Conservation (phyloP, 2,113 vertebrate genomes). For the Oceanodroma tethys region DNA sequence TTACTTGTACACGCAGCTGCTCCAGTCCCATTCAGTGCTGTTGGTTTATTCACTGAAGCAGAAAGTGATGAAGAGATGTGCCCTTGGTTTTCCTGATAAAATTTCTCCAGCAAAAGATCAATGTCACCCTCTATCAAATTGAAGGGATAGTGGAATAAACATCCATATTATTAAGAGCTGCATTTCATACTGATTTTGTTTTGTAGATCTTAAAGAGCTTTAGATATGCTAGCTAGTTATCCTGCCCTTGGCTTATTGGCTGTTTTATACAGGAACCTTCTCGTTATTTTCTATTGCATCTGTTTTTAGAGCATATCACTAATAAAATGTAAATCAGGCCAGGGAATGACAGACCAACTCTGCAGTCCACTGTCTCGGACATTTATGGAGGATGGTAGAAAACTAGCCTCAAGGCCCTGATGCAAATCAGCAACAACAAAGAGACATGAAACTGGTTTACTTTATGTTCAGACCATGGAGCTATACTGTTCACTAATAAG, state of each 20-base stretch:
- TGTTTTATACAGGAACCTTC: not conserved
- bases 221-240: not conserved
- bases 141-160: not conserved
- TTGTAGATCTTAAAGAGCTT: not conserved
- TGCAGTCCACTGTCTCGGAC: not conserved
- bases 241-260: not conserved
- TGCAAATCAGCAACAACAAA: not conserved
- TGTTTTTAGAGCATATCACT: not conserved
- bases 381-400: not conserved
- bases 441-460: not conserved
- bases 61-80: slow-evolving; percentile 71
- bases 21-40: slow-evolving; percentile 26
- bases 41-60: slow-evolving; percentile 43
- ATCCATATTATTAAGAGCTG: not conserved
- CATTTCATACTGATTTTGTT: not conserved
- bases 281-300: not conserved
- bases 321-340: not conserved
- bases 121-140: slow-evolving; percentile 85
- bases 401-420: not conserved
- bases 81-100: slow-evolving; percentile 78
- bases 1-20: slow-evolving; percentile 66
- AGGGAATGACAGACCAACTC: not conserved
- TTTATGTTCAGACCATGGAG: not conserved
- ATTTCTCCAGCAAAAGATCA: slow-evolving; percentile 86
- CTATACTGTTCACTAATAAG: not conserved